Conservation (phyloP, 2,888 invertebrate species). For the Apotomis capreana region DNA sequence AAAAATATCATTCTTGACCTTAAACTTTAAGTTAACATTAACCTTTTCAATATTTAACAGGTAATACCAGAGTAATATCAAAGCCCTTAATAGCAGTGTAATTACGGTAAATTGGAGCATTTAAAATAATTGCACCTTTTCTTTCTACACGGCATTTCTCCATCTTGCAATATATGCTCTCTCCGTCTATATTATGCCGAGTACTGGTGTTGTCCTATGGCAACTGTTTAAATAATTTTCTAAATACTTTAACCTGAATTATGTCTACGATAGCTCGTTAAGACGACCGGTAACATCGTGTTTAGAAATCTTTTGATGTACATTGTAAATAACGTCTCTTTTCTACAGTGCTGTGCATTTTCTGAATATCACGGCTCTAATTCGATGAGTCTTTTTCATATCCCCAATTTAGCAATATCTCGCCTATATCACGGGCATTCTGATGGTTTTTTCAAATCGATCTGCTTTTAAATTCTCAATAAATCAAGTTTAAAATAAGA, state of each 20-base stretch:
- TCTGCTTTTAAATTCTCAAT: no score
- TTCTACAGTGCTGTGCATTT: no score
- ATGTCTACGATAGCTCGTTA: not conserved
- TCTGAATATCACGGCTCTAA: no score
- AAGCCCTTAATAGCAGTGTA: slow-evolving; percentile 43
- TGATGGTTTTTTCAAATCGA: no score
- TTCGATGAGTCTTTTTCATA: no score
- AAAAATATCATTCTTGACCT: slow-evolving; percentile 51
- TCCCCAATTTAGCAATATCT: no score
- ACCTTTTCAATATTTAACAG: slow-evolving; percentile 41
- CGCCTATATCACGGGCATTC: no score
- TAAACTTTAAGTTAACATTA: slow-evolving; percentile 49
- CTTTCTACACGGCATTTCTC: slow-evolving; percentile 24
- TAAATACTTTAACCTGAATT: slow-evolving; percentile 11
- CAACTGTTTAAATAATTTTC: not conserved
- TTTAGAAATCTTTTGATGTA: not conserved
- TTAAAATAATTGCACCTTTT: slow-evolving; percentile 45
- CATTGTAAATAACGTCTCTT: not conserved
- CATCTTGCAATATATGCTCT: slow-evolving; percentile 22
- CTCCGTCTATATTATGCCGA: slow-evolving; percentile 15
- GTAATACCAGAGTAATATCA: slow-evolving; percentile 41
- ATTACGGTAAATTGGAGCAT: slow-evolving; percentile 48
- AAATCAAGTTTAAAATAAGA: no score
- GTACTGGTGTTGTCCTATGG: slow-evolving; percentile 15
- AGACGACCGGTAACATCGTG: not conserved